Percentiles rank a stretch among this genome's conserved stretches.
phyloP scores from a whole-genome alignment of 2,888 invertebrate genomes.

The Aricia artaxerxes region DNA sequence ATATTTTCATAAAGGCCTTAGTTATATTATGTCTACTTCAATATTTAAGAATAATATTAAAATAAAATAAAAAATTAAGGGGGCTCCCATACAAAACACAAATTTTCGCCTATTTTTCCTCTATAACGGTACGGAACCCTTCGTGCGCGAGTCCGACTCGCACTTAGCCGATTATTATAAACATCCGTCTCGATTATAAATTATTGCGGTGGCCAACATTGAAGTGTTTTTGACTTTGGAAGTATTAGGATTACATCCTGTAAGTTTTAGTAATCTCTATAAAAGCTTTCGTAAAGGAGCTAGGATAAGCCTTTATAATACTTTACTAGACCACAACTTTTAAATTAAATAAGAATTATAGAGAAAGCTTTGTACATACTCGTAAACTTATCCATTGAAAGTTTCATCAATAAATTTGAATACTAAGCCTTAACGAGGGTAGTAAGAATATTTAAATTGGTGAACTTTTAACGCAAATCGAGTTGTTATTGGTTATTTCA shows the following conservation, averaged over 20 bases:
- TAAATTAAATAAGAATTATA: background rate
- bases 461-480: constrained; percentile 3
- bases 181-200: too few relatives aligned
- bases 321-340: background rate
- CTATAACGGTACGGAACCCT: too few relatives aligned
- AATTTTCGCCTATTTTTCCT: too few relatives aligned
- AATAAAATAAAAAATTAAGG: too few relatives aligned
- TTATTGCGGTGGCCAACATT: too few relatives aligned
- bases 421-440: constrained; percentile 1
- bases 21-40: too few relatives aligned
- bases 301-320: background rate
- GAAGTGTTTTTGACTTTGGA: background rate
- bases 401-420: constrained; percentile 1
- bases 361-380: background rate
- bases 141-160: too few relatives aligned
- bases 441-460: constrained; percentile 16
- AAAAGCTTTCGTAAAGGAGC: background rate
- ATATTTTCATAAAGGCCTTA: too few relatives aligned
- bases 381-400: constrained; percentile 13
- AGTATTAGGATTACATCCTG: background rate
- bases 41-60: too few relatives aligned
- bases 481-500: background rate
- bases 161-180: too few relatives aligned
- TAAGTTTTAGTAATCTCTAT: background rate
- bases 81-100: too few relatives aligned